Evolutionary conservation across 2,797 vertebrate genomes (phyloP).

Genomic region (Sternarchorhynchus goeldii): DNA sequence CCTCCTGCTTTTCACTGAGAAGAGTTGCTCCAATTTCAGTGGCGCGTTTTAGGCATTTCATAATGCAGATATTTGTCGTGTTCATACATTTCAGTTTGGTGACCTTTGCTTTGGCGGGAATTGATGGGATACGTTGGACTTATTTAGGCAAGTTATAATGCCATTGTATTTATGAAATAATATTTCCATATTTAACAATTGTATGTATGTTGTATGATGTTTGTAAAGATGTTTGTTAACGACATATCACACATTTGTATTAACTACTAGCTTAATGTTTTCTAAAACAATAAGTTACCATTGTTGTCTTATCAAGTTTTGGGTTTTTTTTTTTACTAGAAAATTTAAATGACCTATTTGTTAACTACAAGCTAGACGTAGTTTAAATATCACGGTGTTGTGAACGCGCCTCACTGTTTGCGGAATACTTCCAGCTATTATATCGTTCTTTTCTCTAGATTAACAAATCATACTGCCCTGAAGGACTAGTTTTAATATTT

Average conservation of each 20-base stretch:
- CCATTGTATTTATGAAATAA: background rate
- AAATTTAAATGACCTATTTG: background rate
- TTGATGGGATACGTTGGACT: constrained; percentile 76
- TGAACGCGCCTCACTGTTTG: background rate
- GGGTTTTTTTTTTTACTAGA: background rate
- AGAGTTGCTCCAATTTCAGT: constrained; percentile 40
- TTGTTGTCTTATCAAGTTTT: too few species aligned
- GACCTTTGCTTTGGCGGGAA: constrained; percentile 53
- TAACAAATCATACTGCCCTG: too few species aligned
- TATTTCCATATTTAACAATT: too few species aligned
- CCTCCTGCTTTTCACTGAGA: constrained; percentile 16
- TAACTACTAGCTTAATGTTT: too few species aligned
- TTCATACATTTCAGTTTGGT: constrained; percentile 53
- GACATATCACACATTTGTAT: too few species aligned
- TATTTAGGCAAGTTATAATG: constrained; percentile 69
- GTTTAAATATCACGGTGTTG: background rate
- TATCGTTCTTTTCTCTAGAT: too few species aligned
- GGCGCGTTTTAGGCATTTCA: constrained; percentile 29
- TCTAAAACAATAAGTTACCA: too few species aligned
- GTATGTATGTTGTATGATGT: too few species aligned
- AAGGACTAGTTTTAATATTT: too few species aligned
- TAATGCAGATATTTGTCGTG: constrained; percentile 65
- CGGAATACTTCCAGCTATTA: background rate
- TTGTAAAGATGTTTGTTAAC: too few species aligned
- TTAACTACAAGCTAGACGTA: constrained; percentile 6